phyloP scores from a whole-genome alignment of 2,888 invertebrate genomes.

The Eulithis prunata region DNA sequence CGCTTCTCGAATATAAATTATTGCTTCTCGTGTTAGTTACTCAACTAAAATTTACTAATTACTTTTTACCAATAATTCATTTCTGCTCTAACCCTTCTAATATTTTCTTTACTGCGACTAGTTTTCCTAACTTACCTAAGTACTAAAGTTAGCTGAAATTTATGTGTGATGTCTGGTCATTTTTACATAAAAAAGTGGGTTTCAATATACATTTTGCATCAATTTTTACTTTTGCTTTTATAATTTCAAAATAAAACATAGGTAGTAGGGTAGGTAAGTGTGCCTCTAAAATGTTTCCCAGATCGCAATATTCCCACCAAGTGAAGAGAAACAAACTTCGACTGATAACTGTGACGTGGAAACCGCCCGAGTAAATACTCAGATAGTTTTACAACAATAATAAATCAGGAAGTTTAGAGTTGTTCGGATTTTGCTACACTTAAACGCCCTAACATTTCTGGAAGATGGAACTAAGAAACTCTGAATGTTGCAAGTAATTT shows the following conservation, averaged over 20 bases:
- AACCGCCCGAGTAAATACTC: slow-evolving; percentile 72
- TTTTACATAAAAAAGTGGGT: background rate
- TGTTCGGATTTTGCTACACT: slow-evolving; percentile 49
- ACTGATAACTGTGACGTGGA: slow-evolving; percentile 68
- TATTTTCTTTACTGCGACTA: too few species aligned
- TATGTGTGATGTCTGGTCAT: too few species aligned
- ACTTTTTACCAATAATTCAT: background rate
- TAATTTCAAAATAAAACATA: too few species aligned
- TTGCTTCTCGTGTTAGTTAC: background rate
- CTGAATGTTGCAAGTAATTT: slow-evolving; percentile 1
- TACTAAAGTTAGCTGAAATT: too few species aligned
- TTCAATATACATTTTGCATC: background rate
- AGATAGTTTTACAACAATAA: slow-evolving; percentile 64
- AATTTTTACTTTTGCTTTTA: too few species aligned
- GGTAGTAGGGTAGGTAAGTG: background rate
- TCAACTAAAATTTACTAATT: background rate
- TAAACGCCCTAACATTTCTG: slow-evolving; percentile 22
- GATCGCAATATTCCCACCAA: slow-evolving; percentile 12
- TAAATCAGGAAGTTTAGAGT: slow-evolving; percentile 51
- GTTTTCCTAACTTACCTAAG: too few species aligned
- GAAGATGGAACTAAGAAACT: slow-evolving; percentile 20
- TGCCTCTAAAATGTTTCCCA: slow-evolving; percentile 3
- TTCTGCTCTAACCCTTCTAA: too few species aligned
- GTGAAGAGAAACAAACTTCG: slow-evolving; percentile 58
- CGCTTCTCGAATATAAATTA: slow-evolving; percentile 45